A percentile compares a stretch with the other conserved stretches of the same genome.
Evolutionary conservation across 2,113 vertebrate genomes (phyloP).

Genomic region (Dryoscopus gambensis): DNA sequence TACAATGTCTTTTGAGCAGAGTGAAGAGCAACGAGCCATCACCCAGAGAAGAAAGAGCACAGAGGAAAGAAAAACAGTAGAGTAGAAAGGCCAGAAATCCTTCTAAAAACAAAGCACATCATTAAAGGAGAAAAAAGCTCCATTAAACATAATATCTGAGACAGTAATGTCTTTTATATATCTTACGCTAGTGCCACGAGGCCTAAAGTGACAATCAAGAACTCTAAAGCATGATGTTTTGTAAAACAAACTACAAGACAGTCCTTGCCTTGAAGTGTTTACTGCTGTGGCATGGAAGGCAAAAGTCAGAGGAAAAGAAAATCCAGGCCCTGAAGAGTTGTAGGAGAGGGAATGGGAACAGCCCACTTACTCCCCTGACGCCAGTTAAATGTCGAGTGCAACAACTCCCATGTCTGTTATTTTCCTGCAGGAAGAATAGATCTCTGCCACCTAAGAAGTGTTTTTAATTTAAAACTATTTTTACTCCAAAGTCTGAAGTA

Average conservation of each 20-base stretch:
- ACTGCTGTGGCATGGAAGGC: not conserved
- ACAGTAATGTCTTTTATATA: not conserved
- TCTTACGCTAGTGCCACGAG: accelerated
- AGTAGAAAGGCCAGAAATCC: not conserved
- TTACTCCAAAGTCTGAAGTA: not conserved
- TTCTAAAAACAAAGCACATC: not conserved
- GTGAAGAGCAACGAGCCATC: not conserved
- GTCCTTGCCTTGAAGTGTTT: not conserved
- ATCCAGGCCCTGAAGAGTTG: not conserved
- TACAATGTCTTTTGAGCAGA: not conserved
- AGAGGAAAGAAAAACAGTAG: not conserved
- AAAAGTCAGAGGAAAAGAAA: not conserved
- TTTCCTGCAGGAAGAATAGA: not conserved
- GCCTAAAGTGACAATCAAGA: not conserved
- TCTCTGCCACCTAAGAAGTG: not conserved
- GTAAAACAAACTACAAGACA: not conserved
- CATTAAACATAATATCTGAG: not conserved
- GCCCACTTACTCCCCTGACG: not conserved
- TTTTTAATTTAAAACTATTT: not conserved
- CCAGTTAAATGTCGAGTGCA: not conserved
- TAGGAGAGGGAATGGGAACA: not conserved
- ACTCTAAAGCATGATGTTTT: not conserved
- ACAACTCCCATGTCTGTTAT: not conserved
- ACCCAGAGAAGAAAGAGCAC: not conserved
- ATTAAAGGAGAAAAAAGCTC: not conserved